Conservation (phyloP, 2,797 vertebrate species). For the Percopsis omiscomaycus region DNA sequence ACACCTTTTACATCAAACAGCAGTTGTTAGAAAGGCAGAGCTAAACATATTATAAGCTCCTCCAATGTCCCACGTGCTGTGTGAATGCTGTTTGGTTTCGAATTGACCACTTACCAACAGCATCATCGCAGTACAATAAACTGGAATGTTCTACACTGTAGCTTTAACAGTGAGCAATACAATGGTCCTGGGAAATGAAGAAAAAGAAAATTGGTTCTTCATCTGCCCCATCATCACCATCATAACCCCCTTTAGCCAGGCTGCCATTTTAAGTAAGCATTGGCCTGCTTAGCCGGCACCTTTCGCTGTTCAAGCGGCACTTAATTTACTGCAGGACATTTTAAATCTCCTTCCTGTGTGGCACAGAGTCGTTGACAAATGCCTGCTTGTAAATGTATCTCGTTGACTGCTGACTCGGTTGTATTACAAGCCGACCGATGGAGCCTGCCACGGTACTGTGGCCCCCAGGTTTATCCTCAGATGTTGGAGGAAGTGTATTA, state of each 20-base stretch:
- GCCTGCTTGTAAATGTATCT: slow-evolving; percentile 74
- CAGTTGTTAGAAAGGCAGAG: too few relatives aligned
- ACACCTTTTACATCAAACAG: too few relatives aligned
- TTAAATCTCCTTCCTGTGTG: slow-evolving; percentile 70
- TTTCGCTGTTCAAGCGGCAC: slow-evolving; percentile 66
- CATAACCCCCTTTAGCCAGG: slow-evolving; percentile 44
- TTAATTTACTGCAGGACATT: slow-evolving; percentile 71
- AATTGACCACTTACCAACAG: too few relatives aligned
- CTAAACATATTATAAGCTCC: too few relatives aligned
- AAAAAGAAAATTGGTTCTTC: background rate
- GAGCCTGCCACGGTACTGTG: slow-evolving; percentile 56
- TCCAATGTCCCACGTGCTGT: too few relatives aligned
- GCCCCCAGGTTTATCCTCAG: slow-evolving; percentile 72
- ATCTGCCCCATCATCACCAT: slow-evolving; percentile 21
- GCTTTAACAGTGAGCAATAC: too few relatives aligned
- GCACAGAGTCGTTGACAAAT: slow-evolving; percentile 63
- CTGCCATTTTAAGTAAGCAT: slow-evolving; percentile 67
- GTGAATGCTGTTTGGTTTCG: too few relatives aligned
- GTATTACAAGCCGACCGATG: slow-evolving; percentile 68
- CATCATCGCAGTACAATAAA: too few relatives aligned
- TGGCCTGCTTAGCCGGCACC: slow-evolving; percentile 69
- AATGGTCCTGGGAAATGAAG: too few relatives aligned
- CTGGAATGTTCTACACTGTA: too few relatives aligned
- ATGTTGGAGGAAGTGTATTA: slow-evolving; percentile 68
- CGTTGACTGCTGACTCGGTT: slow-evolving; percentile 72